These are phyloP conservation scores for Falco concolor DNA, from an alignment of 2,797 vertebrate genomes.

Conservation along the genomic window DNA sequence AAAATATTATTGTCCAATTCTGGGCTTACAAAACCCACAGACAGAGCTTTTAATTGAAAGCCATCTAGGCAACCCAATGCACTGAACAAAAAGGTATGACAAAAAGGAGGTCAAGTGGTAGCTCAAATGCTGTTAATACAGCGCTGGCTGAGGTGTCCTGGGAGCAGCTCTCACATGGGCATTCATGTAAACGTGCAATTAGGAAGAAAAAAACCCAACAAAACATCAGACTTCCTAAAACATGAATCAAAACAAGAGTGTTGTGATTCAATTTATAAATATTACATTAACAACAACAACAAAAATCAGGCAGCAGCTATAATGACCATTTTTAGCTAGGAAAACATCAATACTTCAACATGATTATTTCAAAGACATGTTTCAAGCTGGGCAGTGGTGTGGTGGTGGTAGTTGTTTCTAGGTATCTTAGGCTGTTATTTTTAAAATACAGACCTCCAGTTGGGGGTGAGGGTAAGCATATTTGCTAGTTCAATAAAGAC, in stretches of 20 bases:
- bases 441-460: background rate
- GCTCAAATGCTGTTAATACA: background rate
- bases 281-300: background rate
- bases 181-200: background rate
- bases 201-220: background rate
- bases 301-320: background rate
- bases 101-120: slow-evolving; percentile 6
- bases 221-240: background rate
- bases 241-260: background rate
- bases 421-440: background rate
- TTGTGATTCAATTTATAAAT: background rate
- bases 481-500: background rate
- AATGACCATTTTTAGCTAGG: background rate
- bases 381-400: background rate
- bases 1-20: background rate
- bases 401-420: background rate
- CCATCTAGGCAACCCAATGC: background rate
- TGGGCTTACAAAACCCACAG: background rate
- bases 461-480: background rate
- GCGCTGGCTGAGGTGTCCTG: background rate
- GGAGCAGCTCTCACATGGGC: background rate
- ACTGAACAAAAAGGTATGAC: background rate
- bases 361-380: background rate
- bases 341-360: background rate
- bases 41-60: background rate